Conservation (phyloP, 2,113 vertebrate species). For the Hippocampus guttulatus region DNA sequence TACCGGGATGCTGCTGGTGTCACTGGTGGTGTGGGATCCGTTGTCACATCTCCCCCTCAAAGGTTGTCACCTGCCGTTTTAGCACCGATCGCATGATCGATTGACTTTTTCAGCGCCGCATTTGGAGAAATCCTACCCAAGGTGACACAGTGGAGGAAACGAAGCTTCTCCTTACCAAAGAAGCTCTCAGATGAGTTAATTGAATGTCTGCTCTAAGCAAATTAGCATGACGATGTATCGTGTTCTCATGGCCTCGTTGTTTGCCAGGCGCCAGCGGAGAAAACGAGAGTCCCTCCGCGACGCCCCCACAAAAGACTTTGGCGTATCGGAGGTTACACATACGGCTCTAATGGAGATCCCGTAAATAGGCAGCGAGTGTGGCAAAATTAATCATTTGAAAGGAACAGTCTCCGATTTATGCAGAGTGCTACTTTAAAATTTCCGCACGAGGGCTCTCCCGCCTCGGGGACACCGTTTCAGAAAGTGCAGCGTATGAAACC, state of each 20-base stretch:
- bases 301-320: slow-evolving; percentile 32
- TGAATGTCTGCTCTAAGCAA: slow-evolving; percentile 67
- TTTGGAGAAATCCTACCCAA: slow-evolving; percentile 62
- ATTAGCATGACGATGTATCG: slow-evolving; percentile 57
- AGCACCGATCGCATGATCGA: slow-evolving; percentile 43
- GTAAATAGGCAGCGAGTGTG: slow-evolving; percentile 21
- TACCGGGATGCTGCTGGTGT: slow-evolving; percentile 36
- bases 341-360: slow-evolving; percentile 36
- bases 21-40: slow-evolving; percentile 44
- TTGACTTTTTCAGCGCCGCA: slow-evolving; percentile 63
- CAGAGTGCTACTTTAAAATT: background rate
- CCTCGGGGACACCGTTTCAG: background rate
- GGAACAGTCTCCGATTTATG: background rate
- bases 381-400: background rate
- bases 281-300: slow-evolving; percentile 46
- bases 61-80: slow-evolving; percentile 68
- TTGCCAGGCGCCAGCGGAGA: slow-evolving; percentile 50
- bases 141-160: slow-evolving; percentile 57
- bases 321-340: slow-evolving; percentile 36
- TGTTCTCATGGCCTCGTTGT: slow-evolving; percentile 60
- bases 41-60: slow-evolving; percentile 58
- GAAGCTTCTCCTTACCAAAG: slow-evolving; percentile 51
- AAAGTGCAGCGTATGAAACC: background rate
- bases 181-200: slow-evolving; percentile 66
- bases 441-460: background rate